A percentile compares a stretch with the other conserved stretches of the same genome.
Conservation (phyloP, 2,888 invertebrate species). For the Zygaena filipendulae region DNA sequence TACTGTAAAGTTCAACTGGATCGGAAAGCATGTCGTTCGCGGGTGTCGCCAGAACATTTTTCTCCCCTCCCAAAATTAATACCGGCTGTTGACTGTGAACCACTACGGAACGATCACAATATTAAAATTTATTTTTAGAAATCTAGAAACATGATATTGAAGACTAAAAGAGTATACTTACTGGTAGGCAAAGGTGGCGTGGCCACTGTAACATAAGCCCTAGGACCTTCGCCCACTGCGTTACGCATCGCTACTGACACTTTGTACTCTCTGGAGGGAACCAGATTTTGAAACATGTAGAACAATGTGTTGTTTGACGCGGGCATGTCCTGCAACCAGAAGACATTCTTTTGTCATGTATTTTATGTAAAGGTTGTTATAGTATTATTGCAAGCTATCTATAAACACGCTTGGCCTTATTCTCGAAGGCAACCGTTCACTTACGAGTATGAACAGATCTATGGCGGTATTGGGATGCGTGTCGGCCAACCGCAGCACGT, state of each 20-base stretch:
- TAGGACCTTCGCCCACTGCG: slow-evolving; percentile 81
- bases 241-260: slow-evolving; percentile 86
- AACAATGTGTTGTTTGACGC: slow-evolving; percentile 75
- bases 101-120: no score
- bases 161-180: no score
- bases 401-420: no score
- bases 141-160: no score
- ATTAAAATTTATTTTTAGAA: neutral
- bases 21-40: slow-evolving; percentile 75
- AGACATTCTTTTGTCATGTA: neutral
- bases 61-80: slow-evolving; percentile 76
- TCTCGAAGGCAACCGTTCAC: no score
- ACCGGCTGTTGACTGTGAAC: slow-evolving; percentile 75
- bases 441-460: slow-evolving; percentile 79
- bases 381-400: no score
- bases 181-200: slow-evolving; percentile 76
- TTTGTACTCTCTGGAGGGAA: slow-evolving; percentile 77
- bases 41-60: slow-evolving; percentile 74
- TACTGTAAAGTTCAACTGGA: slow-evolving; percentile 72
- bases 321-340: slow-evolving; percentile 73
- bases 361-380: neutral
- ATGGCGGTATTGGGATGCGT: slow-evolving; percentile 66
- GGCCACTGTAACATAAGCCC: slow-evolving; percentile 70
- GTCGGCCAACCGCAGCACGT: slow-evolving; percentile 74
- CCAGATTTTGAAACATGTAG: slow-evolving; percentile 82